Evolutionary conservation across 2,797 vertebrate genomes (phyloP), one percentile per base, ranked within the genome.

Genomic region (Mormyrops attenuatus): DNA sequence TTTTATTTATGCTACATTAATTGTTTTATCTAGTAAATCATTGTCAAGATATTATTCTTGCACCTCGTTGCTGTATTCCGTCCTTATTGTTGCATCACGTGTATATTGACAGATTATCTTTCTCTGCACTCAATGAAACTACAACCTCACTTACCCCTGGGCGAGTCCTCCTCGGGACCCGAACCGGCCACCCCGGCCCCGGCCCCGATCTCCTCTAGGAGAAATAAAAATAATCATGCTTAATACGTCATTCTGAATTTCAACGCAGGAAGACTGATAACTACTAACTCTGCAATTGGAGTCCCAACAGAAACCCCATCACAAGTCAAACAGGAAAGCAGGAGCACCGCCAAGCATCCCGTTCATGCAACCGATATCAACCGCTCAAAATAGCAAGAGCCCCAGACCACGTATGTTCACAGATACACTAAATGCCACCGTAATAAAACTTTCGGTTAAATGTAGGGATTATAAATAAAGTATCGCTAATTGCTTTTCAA

Each of bases 171-270:
- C 96, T 57, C 98, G 96, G 93, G 98, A 97, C 2, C 98, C 98
- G 90, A 98, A 99, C 89, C 98, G 97, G 94, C 97, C 97, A 53
- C 98, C 98, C 30, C 97, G 97, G 91, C 98, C 98, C 90, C 98
- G 96, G 92, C 98, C 98, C 93, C 98, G 95, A 92, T 99, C 98
- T 86, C 98, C 98, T 97, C 98, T 99, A 94, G 0, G 90, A 15
- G 91, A 8, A 85, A 92, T 89, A 90, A 49, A 77, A 38, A 26
- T 4, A 20, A n/a, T 57, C 22, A 57, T 20, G 34, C 55, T 82
- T 49, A n/a, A 44, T 3, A 34, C 26, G 26, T 15, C 69, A 82
- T 53, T 41, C 2, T 82, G 34, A 47, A 82, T 20, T 82, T 41
- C n/a, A 82, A 3, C 6, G 20, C 17, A 41, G 41, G 17, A 49